Percentiles rank a stretch among this genome's conserved stretches.
phyloP scores from a whole-genome alignment of 1,140 invertebrate genomes.

The Halictus rubicundus region DNA sequence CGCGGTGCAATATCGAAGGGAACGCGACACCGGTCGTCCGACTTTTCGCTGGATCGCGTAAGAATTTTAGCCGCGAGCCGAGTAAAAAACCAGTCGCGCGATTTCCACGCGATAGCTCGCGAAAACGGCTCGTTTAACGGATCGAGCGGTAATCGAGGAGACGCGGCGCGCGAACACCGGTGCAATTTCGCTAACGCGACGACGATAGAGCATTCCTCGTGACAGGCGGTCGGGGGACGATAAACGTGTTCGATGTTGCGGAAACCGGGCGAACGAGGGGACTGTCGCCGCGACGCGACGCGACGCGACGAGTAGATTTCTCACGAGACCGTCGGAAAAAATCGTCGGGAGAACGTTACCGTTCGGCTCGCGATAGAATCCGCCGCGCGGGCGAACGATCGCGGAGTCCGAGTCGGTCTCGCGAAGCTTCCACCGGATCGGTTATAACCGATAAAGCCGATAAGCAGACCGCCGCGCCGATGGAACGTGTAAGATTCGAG shows the following conservation, averaged over 20 bases:
- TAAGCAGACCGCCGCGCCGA: not conserved
- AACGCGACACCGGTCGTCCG: too few species aligned
- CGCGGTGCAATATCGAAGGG: not conserved
- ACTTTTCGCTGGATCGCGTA: not conserved
- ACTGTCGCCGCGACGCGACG: not conserved
- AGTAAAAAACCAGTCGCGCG: not conserved
- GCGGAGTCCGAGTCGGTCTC: not conserved
- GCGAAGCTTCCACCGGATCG: not conserved
- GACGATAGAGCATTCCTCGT: not conserved
- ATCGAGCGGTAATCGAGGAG: slow-evolving; percentile 7
- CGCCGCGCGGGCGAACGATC: not conserved
- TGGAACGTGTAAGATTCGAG: slow-evolving; percentile 1
- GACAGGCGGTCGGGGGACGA: not conserved
- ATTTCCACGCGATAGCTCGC: slow-evolving; percentile 7
- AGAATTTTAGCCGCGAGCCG: too few species aligned
- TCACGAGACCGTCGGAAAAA: not conserved
- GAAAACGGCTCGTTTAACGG: not conserved
- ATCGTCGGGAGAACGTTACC: not conserved
- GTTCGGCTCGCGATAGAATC: not conserved
- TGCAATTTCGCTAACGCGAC: slow-evolving; percentile 7
- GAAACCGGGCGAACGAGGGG: slow-evolving; percentile 7
- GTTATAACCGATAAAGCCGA: not conserved
- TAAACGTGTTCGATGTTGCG: not conserved
- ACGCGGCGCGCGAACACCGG: not conserved
- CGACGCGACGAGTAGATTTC: not conserved